Evolutionary conservation across 37 sponge, comb jelly and placozoan species (phyloP), one percentile per base, ranked within the genome.

Genomic region (Crambe crambe): DNA sequence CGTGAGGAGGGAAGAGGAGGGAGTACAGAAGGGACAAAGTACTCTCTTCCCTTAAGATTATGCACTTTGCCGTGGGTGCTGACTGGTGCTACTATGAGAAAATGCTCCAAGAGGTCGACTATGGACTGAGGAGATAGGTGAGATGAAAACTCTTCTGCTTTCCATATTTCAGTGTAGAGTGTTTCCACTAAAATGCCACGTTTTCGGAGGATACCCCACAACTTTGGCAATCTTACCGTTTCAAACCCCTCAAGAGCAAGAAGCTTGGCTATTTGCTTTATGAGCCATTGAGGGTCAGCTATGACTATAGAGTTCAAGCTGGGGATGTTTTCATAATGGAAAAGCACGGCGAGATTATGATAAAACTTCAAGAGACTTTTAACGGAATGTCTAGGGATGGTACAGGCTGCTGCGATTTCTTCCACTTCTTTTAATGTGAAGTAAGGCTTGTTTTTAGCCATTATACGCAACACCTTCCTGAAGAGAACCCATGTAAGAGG

Each of bases 401-500:
- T 17, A 60, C 79, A 72, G 20, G 30, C 42, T 43, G 36, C 44
- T 23, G 73, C 83, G 20, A 89, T 78, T 9, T 9, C 40, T 2
- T 29, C 34, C 0, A 42, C 83, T 56, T 78, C 74, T 5, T 60
- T 23, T 2, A 41, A 30, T 1, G 59, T 36, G 21, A 83, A n/a
- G 32, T 72, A 51, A 20, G 83, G 63, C 68, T 75, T 57, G 9
- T 80, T 26, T n/a, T 27, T 20, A 30, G 80, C 29, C 34, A 80
- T 26, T 29, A 27, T 67, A n/a, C 74, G 67, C 12, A 89, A 27
- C 0, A 83, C 69, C 37, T 89, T 77, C 23, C 89, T 60, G 59
- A 89, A 83, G 0, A 72, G 43, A 3, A 78, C 73, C 89, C 89
- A 89, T 12, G 78, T 57, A 5, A 89, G 3, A 61, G 89, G 89